Evolutionary conservation across 2,888 invertebrate genomes (phyloP).

Genomic region (Nasonia oneida): DNA sequence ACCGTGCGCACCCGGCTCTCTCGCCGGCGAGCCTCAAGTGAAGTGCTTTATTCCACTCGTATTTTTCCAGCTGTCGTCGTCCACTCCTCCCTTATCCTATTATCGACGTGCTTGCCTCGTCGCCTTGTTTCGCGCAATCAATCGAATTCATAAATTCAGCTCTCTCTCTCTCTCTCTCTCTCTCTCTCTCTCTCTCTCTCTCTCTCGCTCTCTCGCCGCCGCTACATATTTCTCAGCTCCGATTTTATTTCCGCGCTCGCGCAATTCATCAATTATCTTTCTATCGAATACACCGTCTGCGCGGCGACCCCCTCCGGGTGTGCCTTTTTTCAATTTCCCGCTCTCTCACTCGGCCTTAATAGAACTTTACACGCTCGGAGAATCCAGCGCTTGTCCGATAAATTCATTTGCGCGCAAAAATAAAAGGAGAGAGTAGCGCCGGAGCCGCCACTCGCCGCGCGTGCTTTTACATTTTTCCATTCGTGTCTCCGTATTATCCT

Average conservation of each 20-base stretch:
- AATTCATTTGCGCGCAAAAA: conserved; percentile 53
- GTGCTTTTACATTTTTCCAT: conserved; percentile 47
- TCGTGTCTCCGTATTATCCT: conserved; percentile 52
- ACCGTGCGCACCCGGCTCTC: conserved; percentile 16
- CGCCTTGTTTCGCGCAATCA: conserved; percentile 3
- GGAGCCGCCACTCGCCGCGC: background rate
- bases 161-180: no score
- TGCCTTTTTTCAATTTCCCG: conserved; percentile 51
- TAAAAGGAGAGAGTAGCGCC: conserved; percentile 18
- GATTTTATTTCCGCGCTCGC: background rate
- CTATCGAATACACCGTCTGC: conserved; percentile 2
- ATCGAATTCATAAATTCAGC: conserved; percentile 25
- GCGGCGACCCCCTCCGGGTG: no score
- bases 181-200: no score
- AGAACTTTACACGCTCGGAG: conserved; percentile 59
- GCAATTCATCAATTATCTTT: conserved; percentile 52
- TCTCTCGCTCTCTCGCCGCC: no score
- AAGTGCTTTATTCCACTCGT: conserved; percentile 42
- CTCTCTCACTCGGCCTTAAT: conserved; percentile 42
- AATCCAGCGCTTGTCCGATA: conserved; percentile 58
- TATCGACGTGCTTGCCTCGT: background rate
- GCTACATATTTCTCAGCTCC: background rate
- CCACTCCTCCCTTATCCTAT: conserved; percentile 9
- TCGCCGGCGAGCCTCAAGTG: conserved; percentile 11
- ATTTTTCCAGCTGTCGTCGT: conserved; percentile 34